These are phyloP conservation scores for Phalacrocorax pelagicus DNA, from an alignment of 2,113 vertebrate genomes.

Conservation along the genomic window DNA sequence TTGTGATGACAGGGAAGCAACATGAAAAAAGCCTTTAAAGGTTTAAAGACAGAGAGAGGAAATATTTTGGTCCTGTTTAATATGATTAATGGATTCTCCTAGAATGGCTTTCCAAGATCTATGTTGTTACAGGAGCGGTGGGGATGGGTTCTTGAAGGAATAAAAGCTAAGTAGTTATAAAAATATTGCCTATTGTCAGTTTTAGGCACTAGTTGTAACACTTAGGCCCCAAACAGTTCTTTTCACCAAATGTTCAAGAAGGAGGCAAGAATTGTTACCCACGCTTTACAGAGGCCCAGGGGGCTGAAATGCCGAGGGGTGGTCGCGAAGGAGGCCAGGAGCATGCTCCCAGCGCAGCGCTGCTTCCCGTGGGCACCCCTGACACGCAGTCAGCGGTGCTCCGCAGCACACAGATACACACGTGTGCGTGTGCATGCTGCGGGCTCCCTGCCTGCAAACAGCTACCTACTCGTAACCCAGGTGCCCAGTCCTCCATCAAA, in stretches of 20 bases:
- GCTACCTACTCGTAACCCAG: not conserved
- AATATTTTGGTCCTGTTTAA: not conserved
- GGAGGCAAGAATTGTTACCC: not conserved
- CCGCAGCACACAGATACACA: not conserved
- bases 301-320: too few species aligned
- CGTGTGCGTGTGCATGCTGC: too few species aligned
- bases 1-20: not conserved
- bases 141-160: not conserved
- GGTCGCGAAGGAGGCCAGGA: not conserved
- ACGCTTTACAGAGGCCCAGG: not conserved
- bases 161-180: not conserved
- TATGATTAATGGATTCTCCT: not conserved
- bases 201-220: not conserved
- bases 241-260: not conserved
- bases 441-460: not conserved
- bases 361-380: not conserved
- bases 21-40: not conserved
- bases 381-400: rapidly evolving
- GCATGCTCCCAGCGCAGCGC: rapidly evolving
- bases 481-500: not conserved
- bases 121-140: not conserved
- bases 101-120: not conserved
- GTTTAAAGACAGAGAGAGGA: not conserved
- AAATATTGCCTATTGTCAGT: too few species aligned
- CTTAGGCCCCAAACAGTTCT: too few species aligned